Percentiles rank a stretch among this genome's conserved stretches.
Conservation (phyloP, 2,888 invertebrate species). For the Sphaerophoria rueppellii region DNA sequence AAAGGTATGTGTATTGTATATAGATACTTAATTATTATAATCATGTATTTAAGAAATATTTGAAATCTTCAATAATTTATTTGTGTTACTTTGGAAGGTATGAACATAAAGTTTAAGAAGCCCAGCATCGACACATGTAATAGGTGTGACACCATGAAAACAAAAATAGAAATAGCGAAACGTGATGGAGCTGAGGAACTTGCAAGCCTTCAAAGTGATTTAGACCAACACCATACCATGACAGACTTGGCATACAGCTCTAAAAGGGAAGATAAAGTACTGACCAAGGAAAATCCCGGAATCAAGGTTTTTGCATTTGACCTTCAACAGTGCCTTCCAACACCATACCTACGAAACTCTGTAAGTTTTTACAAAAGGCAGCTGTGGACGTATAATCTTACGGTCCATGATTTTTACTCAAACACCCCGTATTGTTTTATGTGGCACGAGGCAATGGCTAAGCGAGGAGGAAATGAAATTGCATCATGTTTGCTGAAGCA, state of each 20-base stretch:
- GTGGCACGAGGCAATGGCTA: slow-evolving; percentile 71
- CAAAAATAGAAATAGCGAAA: slow-evolving; percentile 64
- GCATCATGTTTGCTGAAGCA: slow-evolving; percentile 67
- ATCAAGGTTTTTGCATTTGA: slow-evolving; percentile 59
- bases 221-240: slow-evolving; percentile 54
- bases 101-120: slow-evolving; percentile 66
- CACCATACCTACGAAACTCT: slow-evolving; percentile 55
- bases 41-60: neutral
- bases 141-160: slow-evolving; percentile 50
- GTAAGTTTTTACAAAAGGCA: slow-evolving; percentile 68
- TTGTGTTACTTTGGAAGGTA: slow-evolving; percentile 24
- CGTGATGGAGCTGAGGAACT: slow-evolving; percentile 29
- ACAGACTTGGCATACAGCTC: slow-evolving; percentile 62
- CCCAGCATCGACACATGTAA: slow-evolving; percentile 45
- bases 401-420: slow-evolving; percentile 65
- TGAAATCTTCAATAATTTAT: neutral
- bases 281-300: slow-evolving; percentile 40
- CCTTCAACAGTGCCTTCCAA: slow-evolving; percentile 71
- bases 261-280: slow-evolving; percentile 60
- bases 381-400: slow-evolving; percentile 74
- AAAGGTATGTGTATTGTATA: slow-evolving; percentile 22
- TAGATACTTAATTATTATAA: slow-evolving; percentile 17
- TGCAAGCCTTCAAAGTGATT: slow-evolving; percentile 39
- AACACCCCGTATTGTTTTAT: slow-evolving; percentile 67
- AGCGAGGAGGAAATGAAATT: slow-evolving; percentile 72